phyloP scores from a whole-genome alignment of 2,113 vertebrate genomes.

The Tor tambroides region DNA sequence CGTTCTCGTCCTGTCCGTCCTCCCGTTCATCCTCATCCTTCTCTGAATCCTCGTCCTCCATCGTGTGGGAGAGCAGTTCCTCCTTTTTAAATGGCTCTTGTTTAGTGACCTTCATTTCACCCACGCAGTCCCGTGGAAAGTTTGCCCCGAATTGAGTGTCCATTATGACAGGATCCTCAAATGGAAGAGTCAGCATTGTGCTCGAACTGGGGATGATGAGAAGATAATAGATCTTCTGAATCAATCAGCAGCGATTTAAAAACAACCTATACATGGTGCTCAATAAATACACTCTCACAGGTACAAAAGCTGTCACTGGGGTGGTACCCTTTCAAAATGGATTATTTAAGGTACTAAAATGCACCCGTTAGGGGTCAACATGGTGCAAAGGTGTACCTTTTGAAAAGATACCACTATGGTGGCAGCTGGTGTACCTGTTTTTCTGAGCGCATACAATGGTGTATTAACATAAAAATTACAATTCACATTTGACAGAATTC shows the following conservation, averaged over 20 bases:
- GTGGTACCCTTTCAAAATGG: not conserved
- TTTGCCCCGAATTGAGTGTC: constrained; percentile 83
- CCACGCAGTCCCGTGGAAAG: constrained; percentile 84
- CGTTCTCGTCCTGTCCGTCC: constrained; percentile 83
- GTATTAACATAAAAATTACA: not conserved
- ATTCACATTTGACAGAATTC: not conserved
- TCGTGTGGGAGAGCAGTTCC: constrained; percentile 76
- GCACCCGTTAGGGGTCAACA: not conserved
- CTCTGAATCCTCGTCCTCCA: constrained; percentile 80
- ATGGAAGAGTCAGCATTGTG: constrained; percentile 90
- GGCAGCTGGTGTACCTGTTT: not conserved
- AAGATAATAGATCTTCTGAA: constrained; percentile 62
- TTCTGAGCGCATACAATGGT: not conserved
- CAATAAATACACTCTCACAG: not conserved
- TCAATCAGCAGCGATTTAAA: constrained; percentile 20
- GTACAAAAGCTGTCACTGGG: not conserved
- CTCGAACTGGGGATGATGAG: constrained; percentile 75
- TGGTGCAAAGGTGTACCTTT: not conserved
- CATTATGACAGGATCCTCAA: constrained; percentile 87
- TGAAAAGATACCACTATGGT: not conserved
- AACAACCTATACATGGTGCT: not conserved
- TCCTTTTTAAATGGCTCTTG: constrained; percentile 72
- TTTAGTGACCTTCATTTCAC: constrained; percentile 82
- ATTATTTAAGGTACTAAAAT: not conserved
- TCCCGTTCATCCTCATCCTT: constrained; percentile 79